A percentile compares a stretch with the other conserved stretches of the same genome.
These are phyloP conservation scores for Plagiodera versicolora DNA, from an alignment of 2,888 invertebrate genomes.

Conservation along the genomic window DNA sequence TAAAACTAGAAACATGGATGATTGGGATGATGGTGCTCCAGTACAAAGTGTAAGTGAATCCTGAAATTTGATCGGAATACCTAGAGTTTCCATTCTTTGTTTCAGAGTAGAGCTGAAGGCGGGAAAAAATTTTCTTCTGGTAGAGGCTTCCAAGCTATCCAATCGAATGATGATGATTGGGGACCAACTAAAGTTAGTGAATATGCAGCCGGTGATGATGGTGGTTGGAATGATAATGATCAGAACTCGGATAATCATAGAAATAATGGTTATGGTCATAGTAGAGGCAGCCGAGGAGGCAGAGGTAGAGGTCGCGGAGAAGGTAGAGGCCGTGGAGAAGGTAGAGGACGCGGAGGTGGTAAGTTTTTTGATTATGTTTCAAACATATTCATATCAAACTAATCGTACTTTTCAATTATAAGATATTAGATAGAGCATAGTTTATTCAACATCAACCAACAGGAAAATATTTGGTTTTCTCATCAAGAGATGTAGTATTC, in stretches of 20 bases:
- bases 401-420: no score
- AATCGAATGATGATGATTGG: conserved; percentile 29
- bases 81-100: not conserved
- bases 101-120: conserved; percentile 51
- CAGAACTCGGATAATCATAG: conserved; percentile 22
- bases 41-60: conserved; percentile 42
- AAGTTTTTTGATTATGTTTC: no score
- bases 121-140: conserved; percentile 59
- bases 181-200: conserved; percentile 21
- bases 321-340: conserved; percentile 16
- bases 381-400: no score
- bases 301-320: conserved; percentile 25
- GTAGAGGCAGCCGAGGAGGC: conserved; percentile 49
- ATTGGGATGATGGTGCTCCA: conserved; percentile 59
- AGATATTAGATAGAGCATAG: no score
- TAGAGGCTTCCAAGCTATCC: conserved; percentile 57
- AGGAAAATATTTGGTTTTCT: no score
- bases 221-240: conserved; percentile 25
- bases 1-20: conserved; percentile 45
- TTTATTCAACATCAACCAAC: no score
- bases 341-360: conserved; percentile 16
- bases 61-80: not conserved
- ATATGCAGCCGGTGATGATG: conserved; percentile 30
- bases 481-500: no score
- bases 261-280: conserved; percentile 49